Percentiles rank a stretch among this genome's conserved stretches.
phyloP scores from a whole-genome alignment of 2,113 vertebrate species.

The Formicarius rufipectus region DNA sequence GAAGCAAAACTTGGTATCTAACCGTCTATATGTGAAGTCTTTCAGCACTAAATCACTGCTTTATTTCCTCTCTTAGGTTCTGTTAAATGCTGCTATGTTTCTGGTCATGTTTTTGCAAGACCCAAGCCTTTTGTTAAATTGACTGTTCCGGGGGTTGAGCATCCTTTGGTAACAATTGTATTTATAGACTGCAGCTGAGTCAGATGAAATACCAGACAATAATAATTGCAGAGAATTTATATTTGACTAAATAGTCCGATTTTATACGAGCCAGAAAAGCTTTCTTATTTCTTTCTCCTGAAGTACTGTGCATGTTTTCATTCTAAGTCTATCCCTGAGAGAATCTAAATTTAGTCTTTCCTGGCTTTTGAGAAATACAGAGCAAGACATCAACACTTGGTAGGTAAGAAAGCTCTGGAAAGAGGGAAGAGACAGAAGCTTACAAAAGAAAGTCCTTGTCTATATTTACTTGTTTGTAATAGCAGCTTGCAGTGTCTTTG shows the following conservation, averaged over 20 bases:
- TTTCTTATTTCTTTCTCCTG: not conserved
- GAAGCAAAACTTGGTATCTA: not conserved
- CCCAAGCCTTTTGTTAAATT: not conserved
- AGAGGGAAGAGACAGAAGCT: not conserved
- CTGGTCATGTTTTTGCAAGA: not conserved
- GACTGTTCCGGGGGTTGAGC: not conserved
- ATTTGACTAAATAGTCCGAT: not conserved
- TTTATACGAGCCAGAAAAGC: not conserved
- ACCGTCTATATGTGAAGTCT: not conserved
- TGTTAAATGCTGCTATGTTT: not conserved
- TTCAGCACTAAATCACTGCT: accelerated
- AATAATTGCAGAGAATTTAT: not conserved
- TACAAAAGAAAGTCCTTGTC: not conserved
- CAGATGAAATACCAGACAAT: not conserved
- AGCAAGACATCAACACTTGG: not conserved
- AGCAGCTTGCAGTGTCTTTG: not conserved
- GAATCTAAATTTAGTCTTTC: not conserved
- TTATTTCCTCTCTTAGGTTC: not conserved
- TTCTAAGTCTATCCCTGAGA: not conserved
- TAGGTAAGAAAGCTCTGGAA: not conserved
- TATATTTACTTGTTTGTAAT: not conserved
- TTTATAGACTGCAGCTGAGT: not conserved
- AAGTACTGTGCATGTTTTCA: not conserved
- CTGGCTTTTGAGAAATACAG: not conserved
- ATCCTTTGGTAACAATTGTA: not conserved